Percentiles rank a stretch among this genome's conserved stretches.
These are phyloP conservation scores for Mizuhopecten yessoensis DNA, from an alignment of 1,140 invertebrate genomes.

Conservation along the genomic window DNA sequence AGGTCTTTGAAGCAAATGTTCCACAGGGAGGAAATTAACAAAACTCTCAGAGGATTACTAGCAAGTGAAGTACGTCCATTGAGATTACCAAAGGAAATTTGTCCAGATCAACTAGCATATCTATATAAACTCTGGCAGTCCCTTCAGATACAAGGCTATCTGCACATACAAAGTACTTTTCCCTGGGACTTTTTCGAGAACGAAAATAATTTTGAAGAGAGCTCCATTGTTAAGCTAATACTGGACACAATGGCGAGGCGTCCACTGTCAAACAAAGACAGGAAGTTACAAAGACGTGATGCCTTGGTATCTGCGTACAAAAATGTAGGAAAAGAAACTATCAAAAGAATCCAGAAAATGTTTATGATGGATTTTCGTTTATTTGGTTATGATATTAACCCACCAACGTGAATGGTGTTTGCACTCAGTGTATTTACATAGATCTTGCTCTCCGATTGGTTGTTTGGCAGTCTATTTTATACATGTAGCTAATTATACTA, in stretches of 20 bases:
- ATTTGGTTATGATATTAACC: conserved; percentile 41
- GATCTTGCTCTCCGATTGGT: too few species aligned
- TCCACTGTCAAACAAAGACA: not conserved
- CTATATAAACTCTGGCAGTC: not conserved
- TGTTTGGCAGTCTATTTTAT: too few species aligned
- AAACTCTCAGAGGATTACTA: not conserved
- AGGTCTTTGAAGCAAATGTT: not conserved
- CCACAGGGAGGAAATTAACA: not conserved
- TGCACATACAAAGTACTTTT: not conserved
- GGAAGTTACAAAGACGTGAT: not conserved
- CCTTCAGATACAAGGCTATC: not conserved
- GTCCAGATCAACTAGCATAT: too few species aligned
- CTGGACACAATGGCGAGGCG: not conserved
- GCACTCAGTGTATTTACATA: too few species aligned
- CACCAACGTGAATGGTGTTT: not conserved
- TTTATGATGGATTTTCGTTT: conserved; percentile 45
- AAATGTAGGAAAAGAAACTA: not conserved
- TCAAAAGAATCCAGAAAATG: not conserved
- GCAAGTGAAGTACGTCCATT: too few species aligned
- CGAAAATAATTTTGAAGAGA: too few species aligned
- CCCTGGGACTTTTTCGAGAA: too few species aligned
- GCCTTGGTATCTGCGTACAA: not conserved
- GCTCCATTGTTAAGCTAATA: not conserved
- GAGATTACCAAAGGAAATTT: too few species aligned
- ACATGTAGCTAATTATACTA: too few species aligned